Evolutionary conservation across 2,797 vertebrate genomes (phyloP), one percentile per base, ranked within the genome.

Genomic region (Etheostoma nigrum): DNA sequence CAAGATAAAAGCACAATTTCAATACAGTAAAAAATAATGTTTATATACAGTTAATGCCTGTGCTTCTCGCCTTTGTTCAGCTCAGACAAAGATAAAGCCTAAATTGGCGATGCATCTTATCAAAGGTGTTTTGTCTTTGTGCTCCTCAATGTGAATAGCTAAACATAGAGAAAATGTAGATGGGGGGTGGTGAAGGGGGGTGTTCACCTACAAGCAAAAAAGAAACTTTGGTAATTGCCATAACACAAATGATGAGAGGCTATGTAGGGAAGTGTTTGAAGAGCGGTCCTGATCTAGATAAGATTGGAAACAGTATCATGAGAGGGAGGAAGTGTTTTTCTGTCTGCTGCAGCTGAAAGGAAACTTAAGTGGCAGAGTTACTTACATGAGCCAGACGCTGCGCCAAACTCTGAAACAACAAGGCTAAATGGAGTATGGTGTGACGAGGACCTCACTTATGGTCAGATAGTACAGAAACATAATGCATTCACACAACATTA

Each of bases 251-350:
- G 89, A 91, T 89, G 84, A 90, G 90, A 87, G 91, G 89, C 89
- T 86, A 89, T 92, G 90, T 78, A 86, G 86, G 76, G 71, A 93
- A 92, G 88, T 89, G 92, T 95, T 94, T 95, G 92, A 94, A 94
- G 92, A 93, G 81, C 51, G 78, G 72, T 74, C 82, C 80, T 87
- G 94, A 94, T 95, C 88, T 70, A 95, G 93, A 95, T 94, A 94
- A 94, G 93, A 94, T 94, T 92, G 89, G 75, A 93, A 90, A 91
- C 88, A 83, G 79, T 91, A 88, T 94, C 85, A 68, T 68, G 76
- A 83, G 85, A 82, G 81, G 86, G 82, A 83, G 85, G 87, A 89
- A 82, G 82, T 76, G 85, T 86, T 89, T 90, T 88, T 90, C 52
- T 89, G 84, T 88, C 78, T 92, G 85, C 76, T 82, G 86, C 79